A percentile compares a stretch with the other conserved stretches of the same genome.
Evolutionary conservation across 2,797 vertebrate genomes (phyloP).

Genomic region (Enteromius argenteus): DNA sequence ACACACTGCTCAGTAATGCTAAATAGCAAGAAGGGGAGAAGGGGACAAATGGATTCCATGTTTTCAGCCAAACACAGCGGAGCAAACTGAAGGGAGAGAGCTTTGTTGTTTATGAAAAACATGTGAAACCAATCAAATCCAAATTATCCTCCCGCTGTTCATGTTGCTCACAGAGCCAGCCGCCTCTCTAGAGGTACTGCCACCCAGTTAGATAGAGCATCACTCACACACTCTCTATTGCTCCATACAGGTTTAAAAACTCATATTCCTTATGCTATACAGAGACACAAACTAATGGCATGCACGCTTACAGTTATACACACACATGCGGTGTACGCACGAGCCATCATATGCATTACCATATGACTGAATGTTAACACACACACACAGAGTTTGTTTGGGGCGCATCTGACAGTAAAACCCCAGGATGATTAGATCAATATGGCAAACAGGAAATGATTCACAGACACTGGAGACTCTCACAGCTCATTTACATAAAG

Average conservation of each 20-base stretch:
- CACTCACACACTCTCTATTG: conserved; percentile 51
- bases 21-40: conserved; percentile 69
- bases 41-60: conserved; percentile 82
- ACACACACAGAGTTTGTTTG: conserved; percentile 56
- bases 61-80: conserved; percentile 79
- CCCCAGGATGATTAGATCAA: conserved; percentile 73
- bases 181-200: conserved; percentile 76
- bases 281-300: conserved; percentile 24
- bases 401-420: conserved; percentile 67
- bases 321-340: conserved; percentile 31
- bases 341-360: conserved; percentile 10
- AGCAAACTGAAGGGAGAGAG: conserved; percentile 70
- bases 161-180: conserved; percentile 76
- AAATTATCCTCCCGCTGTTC: conserved; percentile 84
- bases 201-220: conserved; percentile 78
- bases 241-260: conserved; percentile 45
- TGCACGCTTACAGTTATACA: conserved; percentile 26
- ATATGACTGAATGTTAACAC: conserved; percentile 25
- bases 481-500: conserved; percentile 74
- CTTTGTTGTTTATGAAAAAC: conserved; percentile 85
- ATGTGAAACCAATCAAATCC: conserved; percentile 84
- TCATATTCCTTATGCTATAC: not conserved
- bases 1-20: conserved; percentile 62
- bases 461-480: conserved; percentile 73
- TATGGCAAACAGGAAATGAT: conserved; percentile 79